Conservation (phyloP, 1,140 invertebrate species). For the Bombus terrestris region DNA sequence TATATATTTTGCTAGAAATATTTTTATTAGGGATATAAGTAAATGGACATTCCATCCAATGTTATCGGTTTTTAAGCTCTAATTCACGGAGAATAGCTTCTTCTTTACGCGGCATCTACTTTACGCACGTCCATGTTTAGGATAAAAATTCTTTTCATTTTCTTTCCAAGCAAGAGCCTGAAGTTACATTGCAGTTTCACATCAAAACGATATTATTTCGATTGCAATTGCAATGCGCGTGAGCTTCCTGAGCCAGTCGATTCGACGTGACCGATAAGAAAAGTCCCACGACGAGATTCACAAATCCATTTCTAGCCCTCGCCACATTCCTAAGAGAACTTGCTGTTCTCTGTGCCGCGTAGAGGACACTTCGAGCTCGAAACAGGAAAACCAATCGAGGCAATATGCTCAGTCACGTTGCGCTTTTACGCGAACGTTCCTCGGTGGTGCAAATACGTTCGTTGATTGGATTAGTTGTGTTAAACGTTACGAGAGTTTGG, state of each 20-base stretch:
- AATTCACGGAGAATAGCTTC: slow-evolving; percentile 16
- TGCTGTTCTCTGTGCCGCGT: background rate
- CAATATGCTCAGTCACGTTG: background rate
- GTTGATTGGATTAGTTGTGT: background rate
- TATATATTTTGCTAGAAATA: slow-evolving; percentile 71
- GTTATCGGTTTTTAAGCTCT: slow-evolving; percentile 46
- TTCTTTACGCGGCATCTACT: slow-evolving; percentile 45
- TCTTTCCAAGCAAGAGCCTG: background rate
- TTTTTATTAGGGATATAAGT: slow-evolving; percentile 77
- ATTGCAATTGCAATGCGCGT: slow-evolving; percentile 2
- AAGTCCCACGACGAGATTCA: background rate
- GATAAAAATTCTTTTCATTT: background rate
- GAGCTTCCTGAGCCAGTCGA: slow-evolving; percentile 6
- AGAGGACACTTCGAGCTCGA: slow-evolving; percentile 2
- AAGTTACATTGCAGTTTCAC: background rate
- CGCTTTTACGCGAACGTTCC: background rate
- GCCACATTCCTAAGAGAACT: slow-evolving; percentile 4
- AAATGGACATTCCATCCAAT: slow-evolving; percentile 69
- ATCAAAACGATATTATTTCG: background rate
- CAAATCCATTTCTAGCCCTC: slow-evolving; percentile 31
- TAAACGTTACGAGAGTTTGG: background rate
- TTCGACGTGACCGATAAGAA: background rate
- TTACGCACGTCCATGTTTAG: slow-evolving; percentile 11
- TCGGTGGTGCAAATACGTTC: background rate
- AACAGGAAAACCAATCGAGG: slow-evolving; percentile 2